These are phyloP conservation scores for Oreocharis arfaki DNA, from an alignment of 2,113 vertebrate species.

Conservation along the genomic window DNA sequence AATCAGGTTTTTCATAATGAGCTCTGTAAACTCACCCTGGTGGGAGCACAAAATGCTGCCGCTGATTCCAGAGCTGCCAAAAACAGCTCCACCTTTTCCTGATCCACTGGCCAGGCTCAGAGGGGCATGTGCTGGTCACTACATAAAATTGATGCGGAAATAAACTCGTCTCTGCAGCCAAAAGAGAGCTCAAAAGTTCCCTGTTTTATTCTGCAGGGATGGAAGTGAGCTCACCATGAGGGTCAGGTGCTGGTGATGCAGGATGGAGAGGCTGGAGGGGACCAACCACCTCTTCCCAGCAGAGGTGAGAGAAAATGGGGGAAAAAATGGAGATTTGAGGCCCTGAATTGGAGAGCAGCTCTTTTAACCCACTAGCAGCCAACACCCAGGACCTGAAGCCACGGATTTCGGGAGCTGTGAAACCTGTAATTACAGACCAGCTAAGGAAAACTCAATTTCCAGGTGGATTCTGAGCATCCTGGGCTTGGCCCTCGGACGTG, in stretches of 20 bases:
- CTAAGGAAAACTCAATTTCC: accelerated
- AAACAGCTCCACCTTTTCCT: not conserved
- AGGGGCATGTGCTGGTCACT: not conserved
- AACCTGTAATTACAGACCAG: not conserved
- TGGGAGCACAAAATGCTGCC: not conserved
- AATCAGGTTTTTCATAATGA: conserved; percentile 29
- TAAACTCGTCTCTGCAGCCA: not conserved
- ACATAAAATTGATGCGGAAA: not conserved
- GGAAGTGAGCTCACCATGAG: accelerated
- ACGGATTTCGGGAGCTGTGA: not conserved
- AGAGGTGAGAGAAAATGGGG: not conserved
- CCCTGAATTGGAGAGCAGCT: not conserved
- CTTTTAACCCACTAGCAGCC: not conserved
- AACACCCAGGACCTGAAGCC: not conserved
- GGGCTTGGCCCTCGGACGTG: not conserved
- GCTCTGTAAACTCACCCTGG: not conserved
- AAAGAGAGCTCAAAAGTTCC: accelerated
- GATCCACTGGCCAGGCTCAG: accelerated
- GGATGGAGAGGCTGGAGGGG: not conserved
- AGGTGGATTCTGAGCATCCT: not conserved
- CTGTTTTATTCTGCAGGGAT: not conserved
- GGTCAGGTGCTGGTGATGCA: too few species aligned
- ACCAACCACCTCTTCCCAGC: accelerated
- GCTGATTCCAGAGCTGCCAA: not conserved
- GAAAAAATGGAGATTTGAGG: not conserved